Conservation (phyloP, 2,113 vertebrate genomes). For the Sciurus niger region DNA sequence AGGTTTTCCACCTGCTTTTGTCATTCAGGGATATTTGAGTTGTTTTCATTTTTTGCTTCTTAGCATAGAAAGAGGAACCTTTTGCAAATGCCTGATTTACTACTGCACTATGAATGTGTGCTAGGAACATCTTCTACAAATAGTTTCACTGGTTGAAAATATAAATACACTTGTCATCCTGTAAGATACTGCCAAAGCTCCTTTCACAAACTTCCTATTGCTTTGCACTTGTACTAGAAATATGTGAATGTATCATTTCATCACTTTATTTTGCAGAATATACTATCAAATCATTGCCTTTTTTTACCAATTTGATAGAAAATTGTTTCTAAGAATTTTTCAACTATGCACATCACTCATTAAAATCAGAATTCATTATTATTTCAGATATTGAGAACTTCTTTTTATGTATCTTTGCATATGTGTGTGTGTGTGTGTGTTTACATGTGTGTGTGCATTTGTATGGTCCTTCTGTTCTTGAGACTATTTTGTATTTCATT, state of each 20-base stretch:
- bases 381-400: background rate
- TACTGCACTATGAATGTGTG: background rate
- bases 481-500: background rate
- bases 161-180: background rate
- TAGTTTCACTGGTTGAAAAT: background rate
- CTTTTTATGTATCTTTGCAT: background rate
- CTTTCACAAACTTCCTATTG: background rate
- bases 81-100: background rate
- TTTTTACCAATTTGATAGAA: background rate
- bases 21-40: background rate
- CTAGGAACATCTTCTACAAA: background rate
- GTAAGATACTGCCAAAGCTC: background rate
- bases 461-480: background rate
- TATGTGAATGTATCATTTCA: background rate
- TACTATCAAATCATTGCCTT: background rate
- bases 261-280: background rate
- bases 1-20: background rate
- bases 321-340: background rate
- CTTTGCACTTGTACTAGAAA: background rate
- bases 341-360: background rate
- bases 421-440: too few relatives aligned
- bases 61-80: background rate
- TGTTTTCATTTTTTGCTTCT: background rate
- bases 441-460: background rate
- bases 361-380: background rate